Evolutionary conservation across 2,888 invertebrate genomes (phyloP).

Genomic region (Oligia strigilis): DNA sequence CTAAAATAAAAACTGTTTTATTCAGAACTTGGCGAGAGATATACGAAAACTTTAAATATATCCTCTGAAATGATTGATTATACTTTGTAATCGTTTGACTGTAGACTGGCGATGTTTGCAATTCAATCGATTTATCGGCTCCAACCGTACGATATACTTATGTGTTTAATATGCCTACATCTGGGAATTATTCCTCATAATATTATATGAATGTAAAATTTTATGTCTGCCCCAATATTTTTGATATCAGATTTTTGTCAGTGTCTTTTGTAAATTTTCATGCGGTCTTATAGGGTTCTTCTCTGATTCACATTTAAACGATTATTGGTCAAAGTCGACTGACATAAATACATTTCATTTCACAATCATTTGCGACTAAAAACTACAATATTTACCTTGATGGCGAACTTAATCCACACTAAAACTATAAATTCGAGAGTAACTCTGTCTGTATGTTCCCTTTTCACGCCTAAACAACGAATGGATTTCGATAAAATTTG

Average conservation of each 20-base stretch:
- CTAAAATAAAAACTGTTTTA: slow-evolving; percentile 47
- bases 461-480: no score
- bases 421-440: no score
- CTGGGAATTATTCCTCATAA: slow-evolving; percentile 42
- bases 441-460: no score
- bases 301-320: background rate
- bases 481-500: background rate
- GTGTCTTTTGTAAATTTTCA: background rate
- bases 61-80: slow-evolving; percentile 51
- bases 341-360: background rate
- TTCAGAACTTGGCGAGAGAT: slow-evolving; percentile 34
- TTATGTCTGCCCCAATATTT: slow-evolving; percentile 44
- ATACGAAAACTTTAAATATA: slow-evolving; percentile 31
- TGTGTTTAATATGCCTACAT: slow-evolving; percentile 22
- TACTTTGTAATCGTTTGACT: slow-evolving; percentile 56
- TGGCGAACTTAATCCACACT: no score
- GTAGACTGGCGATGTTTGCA: slow-evolving; percentile 56
- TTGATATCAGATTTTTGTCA: background rate
- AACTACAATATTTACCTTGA: background rate
- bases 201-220: slow-evolving; percentile 73
- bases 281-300: background rate
- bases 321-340: background rate
- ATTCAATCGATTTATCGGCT: slow-evolving; percentile 55
- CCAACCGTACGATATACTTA: slow-evolving; percentile 31
- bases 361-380: background rate